phyloP scores from a whole-genome alignment of 2,113 vertebrate species.

The Amphiprion percula region DNA sequence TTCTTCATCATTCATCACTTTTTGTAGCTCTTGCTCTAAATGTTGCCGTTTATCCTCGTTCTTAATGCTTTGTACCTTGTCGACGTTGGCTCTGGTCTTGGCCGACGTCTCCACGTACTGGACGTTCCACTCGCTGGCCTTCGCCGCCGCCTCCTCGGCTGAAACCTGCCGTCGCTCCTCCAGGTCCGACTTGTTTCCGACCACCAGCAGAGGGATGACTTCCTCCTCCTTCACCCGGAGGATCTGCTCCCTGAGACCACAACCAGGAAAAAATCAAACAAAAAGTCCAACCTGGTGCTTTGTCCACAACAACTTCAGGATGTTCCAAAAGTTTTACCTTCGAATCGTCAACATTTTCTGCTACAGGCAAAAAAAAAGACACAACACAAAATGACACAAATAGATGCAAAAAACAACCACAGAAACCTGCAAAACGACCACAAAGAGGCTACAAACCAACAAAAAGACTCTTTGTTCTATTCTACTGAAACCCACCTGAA shows the following conservation, averaged over 20 bases:
- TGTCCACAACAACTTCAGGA: no score
- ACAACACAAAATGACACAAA: no score
- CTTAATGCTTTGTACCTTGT: conserved; percentile 87
- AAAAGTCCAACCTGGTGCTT: no score
- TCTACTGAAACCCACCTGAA: no score
- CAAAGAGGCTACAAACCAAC: no score
- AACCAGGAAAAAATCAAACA: not conserved
- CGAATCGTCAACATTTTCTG: no score
- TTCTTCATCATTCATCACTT: not conserved
- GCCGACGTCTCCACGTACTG: conserved; percentile 98
- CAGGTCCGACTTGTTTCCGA: conserved; percentile 97
- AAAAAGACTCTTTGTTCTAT: no score
- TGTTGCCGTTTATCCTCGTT: not conserved
- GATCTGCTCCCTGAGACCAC: conserved; percentile 92
- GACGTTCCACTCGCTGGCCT: conserved; percentile 93
- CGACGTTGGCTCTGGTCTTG: conserved; percentile 97
- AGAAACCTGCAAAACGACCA: no score
- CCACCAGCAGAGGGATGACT: conserved; percentile 92
- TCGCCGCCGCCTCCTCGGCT: conserved; percentile 88
- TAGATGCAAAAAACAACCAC: no score
- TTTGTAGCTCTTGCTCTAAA: no score
- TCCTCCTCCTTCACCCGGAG: conserved; percentile 98
- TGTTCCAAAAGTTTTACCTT: no score
- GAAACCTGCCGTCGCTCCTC: conserved; percentile 94
- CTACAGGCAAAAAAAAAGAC: no score